A percentile compares a stretch with the other conserved stretches of the same genome.
Evolutionary conservation across 2,888 invertebrate genomes (phyloP).

Genomic region (Eugnorisma glareosa): DNA sequence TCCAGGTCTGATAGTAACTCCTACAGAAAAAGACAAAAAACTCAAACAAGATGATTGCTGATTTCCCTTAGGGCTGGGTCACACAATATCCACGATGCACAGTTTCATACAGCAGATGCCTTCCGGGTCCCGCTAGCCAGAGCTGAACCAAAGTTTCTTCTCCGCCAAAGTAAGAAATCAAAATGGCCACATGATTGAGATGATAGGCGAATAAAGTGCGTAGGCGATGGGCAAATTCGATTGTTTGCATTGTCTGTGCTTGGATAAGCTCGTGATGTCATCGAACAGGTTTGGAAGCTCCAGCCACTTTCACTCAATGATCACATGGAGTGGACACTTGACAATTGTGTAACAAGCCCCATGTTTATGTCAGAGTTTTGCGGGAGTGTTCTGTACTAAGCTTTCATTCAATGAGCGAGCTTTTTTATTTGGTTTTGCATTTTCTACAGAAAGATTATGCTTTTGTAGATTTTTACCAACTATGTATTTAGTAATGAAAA

Average conservation of each 20-base stretch:
- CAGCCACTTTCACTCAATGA: conserved; percentile 72
- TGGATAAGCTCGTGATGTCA: conserved; percentile 74
- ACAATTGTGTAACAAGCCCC: conserved; percentile 72
- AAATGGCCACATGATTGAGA: conserved; percentile 4
- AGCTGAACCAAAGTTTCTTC: conserved; percentile 13
- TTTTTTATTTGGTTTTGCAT: not conserved
- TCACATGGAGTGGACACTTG: conserved; percentile 65
- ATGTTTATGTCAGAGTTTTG: conserved; percentile 48
- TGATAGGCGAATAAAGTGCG: conserved; percentile 24
- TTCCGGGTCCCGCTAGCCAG: conserved; percentile 10
- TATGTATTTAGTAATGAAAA: not conserved
- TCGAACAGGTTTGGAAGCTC: conserved; percentile 76
- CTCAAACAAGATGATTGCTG: not conserved
- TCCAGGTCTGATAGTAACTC: not conserved
- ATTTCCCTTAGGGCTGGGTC: not conserved
- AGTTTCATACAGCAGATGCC: conserved; percentile 7
- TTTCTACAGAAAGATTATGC: not conserved
- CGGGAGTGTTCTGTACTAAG: conserved; percentile 12
- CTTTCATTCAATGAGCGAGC: conserved; percentile 9
- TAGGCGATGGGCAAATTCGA: conserved; percentile 48
- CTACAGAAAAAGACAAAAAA: not conserved
- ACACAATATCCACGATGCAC: not conserved
- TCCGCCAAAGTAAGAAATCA: not conserved
- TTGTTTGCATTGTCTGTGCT: conserved; percentile 63
- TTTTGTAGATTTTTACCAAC: not conserved